phyloP scores from a whole-genome alignment of 2,888 invertebrate species.

The Strigamia maritima region DNA sequence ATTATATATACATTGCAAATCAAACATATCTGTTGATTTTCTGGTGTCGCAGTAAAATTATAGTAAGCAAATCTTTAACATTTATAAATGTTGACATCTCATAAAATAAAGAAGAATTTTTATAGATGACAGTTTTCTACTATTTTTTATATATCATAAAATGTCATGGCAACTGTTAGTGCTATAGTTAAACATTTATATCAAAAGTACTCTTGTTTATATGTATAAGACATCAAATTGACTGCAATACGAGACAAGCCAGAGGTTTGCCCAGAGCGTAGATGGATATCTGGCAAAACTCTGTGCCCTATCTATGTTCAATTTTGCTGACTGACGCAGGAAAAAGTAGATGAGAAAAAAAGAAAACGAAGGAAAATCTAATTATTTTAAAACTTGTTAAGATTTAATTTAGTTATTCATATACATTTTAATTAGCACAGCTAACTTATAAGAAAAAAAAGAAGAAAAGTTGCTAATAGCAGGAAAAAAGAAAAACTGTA shows the following conservation, averaged over 20 bases:
- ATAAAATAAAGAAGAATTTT: background rate
- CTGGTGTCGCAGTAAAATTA: background rate
- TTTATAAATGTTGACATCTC: background rate
- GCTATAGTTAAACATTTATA: background rate
- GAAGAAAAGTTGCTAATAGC: background rate
- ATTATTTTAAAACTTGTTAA: background rate
- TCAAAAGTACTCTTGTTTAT: too few relatives aligned
- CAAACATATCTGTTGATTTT: background rate
- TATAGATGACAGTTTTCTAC: background rate
- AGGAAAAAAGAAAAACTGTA: background rate
- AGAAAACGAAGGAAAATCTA: background rate
- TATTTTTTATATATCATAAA: background rate
- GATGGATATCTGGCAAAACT: background rate
- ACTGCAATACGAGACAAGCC: background rate
- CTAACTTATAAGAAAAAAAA: background rate
- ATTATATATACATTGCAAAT: background rate
- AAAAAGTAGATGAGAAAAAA: background rate
- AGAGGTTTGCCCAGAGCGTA: background rate
- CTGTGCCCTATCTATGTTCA: background rate
- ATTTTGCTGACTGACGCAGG: background rate
- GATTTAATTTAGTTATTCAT: constrained; percentile 4
- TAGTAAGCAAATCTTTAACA: background rate
- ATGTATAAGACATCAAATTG: background rate
- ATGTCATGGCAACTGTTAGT: background rate
- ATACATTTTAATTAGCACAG: constrained; percentile 3